These are phyloP conservation scores for Drosophila prosaltans DNA, from an alignment of 1,140 invertebrate genomes.

Conservation along the genomic window DNA sequence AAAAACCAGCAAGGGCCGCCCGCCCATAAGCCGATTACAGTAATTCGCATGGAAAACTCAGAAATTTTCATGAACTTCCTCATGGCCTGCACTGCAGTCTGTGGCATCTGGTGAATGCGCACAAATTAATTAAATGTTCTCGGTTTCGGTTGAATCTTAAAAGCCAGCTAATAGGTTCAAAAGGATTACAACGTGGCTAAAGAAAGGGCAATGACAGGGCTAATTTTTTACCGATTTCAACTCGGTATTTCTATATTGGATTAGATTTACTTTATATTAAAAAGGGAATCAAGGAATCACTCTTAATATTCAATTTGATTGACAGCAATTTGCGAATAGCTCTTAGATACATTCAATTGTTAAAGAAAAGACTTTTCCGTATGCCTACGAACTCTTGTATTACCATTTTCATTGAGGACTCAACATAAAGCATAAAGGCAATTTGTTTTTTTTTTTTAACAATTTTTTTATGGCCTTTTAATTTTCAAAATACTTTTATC, in stretches of 20 bases:
- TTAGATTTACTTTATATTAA: background rate
- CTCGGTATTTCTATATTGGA: background rate
- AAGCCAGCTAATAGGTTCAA: constrained; percentile 1
- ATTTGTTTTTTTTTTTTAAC: background rate
- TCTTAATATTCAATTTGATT: background rate
- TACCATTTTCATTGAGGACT: background rate
- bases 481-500: background rate
- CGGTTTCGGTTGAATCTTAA: constrained; percentile 17
- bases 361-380: no score
- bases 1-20: background rate
- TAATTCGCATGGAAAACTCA: constrained; percentile 23
- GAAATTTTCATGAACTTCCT: constrained; percentile 22
- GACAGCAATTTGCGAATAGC: background rate
- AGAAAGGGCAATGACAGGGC: background rate
- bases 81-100: background rate
- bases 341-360: no score
- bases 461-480: constrained; percentile 1
- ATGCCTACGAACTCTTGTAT: background rate
- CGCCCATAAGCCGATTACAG: constrained; percentile 45
- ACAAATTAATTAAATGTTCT: constrained; percentile 38
- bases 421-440: background rate
- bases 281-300: no score
- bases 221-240: background rate
- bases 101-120: constrained; percentile 1
- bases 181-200: background rate